These are phyloP conservation scores for Antechinus stuartii DNA, from an alignment of 2,113 vertebrate species.

Conservation along the genomic window DNA sequence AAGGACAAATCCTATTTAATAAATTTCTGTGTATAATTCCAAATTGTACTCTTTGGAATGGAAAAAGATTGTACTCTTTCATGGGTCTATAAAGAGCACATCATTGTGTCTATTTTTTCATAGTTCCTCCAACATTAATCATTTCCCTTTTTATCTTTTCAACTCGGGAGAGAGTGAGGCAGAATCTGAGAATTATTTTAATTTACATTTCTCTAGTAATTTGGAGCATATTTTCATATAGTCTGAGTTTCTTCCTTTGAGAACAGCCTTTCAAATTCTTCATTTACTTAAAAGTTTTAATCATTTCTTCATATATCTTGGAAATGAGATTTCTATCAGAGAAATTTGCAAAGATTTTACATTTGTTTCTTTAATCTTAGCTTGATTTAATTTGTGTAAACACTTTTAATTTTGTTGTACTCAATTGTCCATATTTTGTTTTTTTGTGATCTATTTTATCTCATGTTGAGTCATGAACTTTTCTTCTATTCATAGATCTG, in stretches of 20 bases:
- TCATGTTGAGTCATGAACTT: background rate
- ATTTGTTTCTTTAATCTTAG: too few species aligned
- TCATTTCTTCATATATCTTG: background rate
- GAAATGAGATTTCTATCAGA: background rate
- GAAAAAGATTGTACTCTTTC: background rate
- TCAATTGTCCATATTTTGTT: too few species aligned
- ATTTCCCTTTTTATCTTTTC: background rate
- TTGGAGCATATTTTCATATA: background rate
- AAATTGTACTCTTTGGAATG: background rate
- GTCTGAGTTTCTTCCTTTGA: background rate
- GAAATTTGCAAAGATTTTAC: background rate
- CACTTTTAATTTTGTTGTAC: too few species aligned
- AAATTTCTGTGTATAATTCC: background rate
- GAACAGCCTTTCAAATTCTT: background rate
- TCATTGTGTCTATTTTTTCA: background rate
- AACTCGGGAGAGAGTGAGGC: background rate
- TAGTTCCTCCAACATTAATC: background rate
- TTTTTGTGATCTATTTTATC: too few species aligned
- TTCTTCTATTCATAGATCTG: background rate
- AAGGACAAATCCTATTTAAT: background rate
- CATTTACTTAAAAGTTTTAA: background rate
- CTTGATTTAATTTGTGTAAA: too few species aligned
- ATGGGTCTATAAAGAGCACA: background rate
- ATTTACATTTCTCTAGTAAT: background rate
- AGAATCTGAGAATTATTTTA: background rate